Conservation (phyloP, 2,888 invertebrate species). For the Tortricodes alternella region DNA sequence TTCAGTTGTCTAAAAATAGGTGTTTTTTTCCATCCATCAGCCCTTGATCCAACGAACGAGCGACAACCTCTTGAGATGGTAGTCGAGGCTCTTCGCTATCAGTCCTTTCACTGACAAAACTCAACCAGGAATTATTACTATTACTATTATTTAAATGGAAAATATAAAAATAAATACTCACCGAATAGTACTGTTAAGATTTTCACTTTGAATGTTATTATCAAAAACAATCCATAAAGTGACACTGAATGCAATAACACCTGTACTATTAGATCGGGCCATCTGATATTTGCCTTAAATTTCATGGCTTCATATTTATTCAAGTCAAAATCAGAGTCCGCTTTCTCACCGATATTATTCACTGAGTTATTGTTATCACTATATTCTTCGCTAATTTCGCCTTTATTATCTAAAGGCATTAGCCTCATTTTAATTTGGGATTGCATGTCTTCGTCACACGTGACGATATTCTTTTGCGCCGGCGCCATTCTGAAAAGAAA, state of each 20-base stretch:
- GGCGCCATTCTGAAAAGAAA: slow-evolving; percentile 55
- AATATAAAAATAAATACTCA: slow-evolving; percentile 82
- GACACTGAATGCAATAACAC: slow-evolving; percentile 86
- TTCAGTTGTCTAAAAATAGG: too few species aligned
- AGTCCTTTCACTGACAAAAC: too few species aligned
- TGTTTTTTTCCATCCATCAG: too few species aligned
- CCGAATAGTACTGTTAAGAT: slow-evolving; percentile 87
- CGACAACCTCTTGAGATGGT: too few species aligned
- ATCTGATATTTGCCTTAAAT: slow-evolving; percentile 85
- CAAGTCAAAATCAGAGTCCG: slow-evolving; percentile 63
- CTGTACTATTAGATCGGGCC: slow-evolving; percentile 89
- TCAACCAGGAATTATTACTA: too few species aligned
- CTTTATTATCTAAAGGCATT: slow-evolving; percentile 41
- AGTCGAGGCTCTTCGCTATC: too few species aligned
- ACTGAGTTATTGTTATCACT: slow-evolving; percentile 55
- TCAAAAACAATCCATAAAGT: slow-evolving; percentile 87
- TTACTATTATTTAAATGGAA: too few species aligned
- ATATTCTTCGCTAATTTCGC: slow-evolving; percentile 40
- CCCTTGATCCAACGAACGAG: too few species aligned
- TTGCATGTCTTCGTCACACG: slow-evolving; percentile 46
- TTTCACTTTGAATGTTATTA: slow-evolving; percentile 79
- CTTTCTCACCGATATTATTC: slow-evolving; percentile 36
- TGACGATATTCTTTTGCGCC: slow-evolving; percentile 55
- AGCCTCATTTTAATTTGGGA: slow-evolving; percentile 54
- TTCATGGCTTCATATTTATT: slow-evolving; percentile 67